Conservation (phyloP, 2,888 invertebrate genomes). For the Napeogenes sylphis region DNA sequence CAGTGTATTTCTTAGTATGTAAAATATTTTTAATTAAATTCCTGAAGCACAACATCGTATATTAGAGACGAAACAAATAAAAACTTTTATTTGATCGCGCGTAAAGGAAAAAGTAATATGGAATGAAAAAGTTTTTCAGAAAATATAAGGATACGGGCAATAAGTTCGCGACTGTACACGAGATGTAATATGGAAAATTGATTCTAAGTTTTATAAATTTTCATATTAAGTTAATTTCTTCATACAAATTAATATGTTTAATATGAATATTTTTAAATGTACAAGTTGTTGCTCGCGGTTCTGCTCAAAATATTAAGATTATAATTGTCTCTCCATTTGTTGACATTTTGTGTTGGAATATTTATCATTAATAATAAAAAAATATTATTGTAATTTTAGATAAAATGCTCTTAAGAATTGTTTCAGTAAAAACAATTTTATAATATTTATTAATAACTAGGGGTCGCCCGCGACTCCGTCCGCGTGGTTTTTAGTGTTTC, state of each 20-base stretch:
- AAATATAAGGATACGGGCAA: conserved; percentile 5
- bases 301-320: too few species aligned
- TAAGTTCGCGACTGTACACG: conserved; percentile 1
- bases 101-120: conserved; percentile 16
- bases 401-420: too few species aligned
- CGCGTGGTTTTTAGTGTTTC: too few species aligned
- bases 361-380: too few species aligned
- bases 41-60: background rate
- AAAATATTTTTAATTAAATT: conserved; percentile 2
- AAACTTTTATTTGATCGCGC: conserved; percentile 5
- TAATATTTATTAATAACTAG: too few species aligned
- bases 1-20: background rate
- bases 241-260: background rate
- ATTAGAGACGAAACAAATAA: conserved; percentile 1
- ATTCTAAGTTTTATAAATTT: conserved; percentile 3
- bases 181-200: background rate
- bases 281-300: background rate
- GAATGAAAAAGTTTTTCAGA: conserved; percentile 17
- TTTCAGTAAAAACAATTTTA: too few species aligned
- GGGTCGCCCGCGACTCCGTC: too few species aligned
- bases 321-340: too few species aligned
- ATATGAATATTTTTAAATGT: background rate
- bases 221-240: background rate
- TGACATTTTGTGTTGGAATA: too few species aligned
- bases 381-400: too few species aligned